Conservation (phyloP, 2,888 invertebrate genomes). For the Physocephala rufipes region DNA sequence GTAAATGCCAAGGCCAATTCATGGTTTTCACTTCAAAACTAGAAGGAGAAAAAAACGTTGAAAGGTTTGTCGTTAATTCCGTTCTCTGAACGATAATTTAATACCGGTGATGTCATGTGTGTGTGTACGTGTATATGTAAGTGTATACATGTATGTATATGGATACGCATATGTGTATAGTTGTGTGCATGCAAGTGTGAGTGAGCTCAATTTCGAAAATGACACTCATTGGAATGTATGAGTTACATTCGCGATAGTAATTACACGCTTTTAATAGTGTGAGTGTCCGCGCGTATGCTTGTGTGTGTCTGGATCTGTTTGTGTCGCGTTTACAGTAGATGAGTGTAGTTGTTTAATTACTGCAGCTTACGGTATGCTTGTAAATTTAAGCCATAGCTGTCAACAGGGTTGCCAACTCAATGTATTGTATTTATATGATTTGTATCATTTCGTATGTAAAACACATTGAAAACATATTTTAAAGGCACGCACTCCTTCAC, state of each 20-base stretch:
- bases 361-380: conserved; percentile 9
- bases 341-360: not conserved
- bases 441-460: conserved; percentile 18
- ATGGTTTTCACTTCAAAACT: not conserved
- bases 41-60: not conserved
- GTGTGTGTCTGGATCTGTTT: not conserved
- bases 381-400: conserved; percentile 31
- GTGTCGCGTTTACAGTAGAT: not conserved
- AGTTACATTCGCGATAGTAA: too few species aligned
- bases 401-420: not conserved
- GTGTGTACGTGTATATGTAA: conserved; percentile 8
- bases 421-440: conserved; percentile 21
- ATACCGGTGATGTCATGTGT: not conserved
- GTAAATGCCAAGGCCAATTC: conserved; percentile 25
- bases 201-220: not conserved
- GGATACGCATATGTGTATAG: conserved; percentile 2
- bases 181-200: conserved; percentile 8
- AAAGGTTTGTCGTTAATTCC: not conserved
- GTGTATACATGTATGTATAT: too few species aligned
- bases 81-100: not conserved
- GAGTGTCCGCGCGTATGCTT: not conserved
- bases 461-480: conserved; percentile 11
- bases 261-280: too few species aligned
- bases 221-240: too few species aligned
- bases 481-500: conserved; percentile 3